Evolutionary conservation across 1,140 invertebrate species (phyloP), one percentile per base, ranked within the genome.

Genomic region (Elysia chlorotica): DNA sequence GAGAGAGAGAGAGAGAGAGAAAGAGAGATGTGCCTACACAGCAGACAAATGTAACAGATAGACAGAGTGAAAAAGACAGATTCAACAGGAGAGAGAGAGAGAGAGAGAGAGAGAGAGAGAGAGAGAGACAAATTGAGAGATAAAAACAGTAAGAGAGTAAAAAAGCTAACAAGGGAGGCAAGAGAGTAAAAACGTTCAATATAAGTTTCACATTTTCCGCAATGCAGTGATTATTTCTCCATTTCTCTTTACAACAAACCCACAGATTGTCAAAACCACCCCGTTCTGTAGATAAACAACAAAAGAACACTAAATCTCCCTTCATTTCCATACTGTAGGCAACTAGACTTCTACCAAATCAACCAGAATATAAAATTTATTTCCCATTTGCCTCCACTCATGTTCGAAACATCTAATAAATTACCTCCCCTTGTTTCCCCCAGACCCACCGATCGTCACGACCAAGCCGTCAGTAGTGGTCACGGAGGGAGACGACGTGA

Each of bases 401-500:
- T n/a, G n/a, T n/a, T n/a, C n/a, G n/a, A n/a, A n/a, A n/a, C n/a
- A n/a, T n/a, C n/a, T n/a, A n/a, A n/a, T n/a, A n/a, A n/a, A n/a
- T n/a, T n/a, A n/a, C n/a, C n/a, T n/a, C n/a, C n/a, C n/a, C n/a
- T n/a, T n/a, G n/a, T n/a, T n/a, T n/a, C n/a, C n/a, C n/a, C n/a
- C n/a, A n/a, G n/a, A n/a, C n/a, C n/a, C n/a, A n/a, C n/a, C n/a
- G n/a, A n/a, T n/a, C n/a, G n/a, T n/a, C n/a, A n/a, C n/a, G n/a
- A n/a, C n/a, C n/a, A n/a, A n/a, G n/a, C n/a, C n/a, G n/a, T n/a
- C n/a, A n/a, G n/a, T n/a, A n/a, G n/a, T n/a, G n/a, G n/a, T n/a
- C n/a, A n/a, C n/a, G n/a, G 81, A 82, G 57, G 71, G 71, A 6
- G 65, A 68, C 1, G 35, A 33, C 3, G 36, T 82, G 25, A 65